phyloP scores from a whole-genome alignment of 2,888 invertebrate species.

The Oxytorus armatus region DNA sequence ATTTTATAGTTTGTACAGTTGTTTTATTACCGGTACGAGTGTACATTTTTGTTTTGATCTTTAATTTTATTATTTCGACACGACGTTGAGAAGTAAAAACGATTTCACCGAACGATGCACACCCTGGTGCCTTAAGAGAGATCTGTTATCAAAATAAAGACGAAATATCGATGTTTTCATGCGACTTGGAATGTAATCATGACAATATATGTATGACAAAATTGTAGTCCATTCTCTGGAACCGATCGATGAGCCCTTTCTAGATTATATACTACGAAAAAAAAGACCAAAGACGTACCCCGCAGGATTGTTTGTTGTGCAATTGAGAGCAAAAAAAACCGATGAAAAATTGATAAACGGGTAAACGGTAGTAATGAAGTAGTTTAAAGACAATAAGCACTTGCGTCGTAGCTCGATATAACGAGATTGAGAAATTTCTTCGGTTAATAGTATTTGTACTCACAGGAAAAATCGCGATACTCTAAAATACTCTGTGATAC shows the following conservation, averaged over 20 bases:
- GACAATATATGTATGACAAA: slow-evolving; percentile 8
- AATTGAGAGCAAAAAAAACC: not conserved
- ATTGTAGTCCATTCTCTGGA: not conserved
- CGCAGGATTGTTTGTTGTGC: not conserved
- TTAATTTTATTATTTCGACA: not conserved
- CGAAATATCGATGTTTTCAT: slow-evolving; percentile 11
- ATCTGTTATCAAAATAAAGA: slow-evolving; percentile 53
- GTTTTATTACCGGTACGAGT: slow-evolving; percentile 5
- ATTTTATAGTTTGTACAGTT: slow-evolving; percentile 28
- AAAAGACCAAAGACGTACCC: slow-evolving; percentile 22
- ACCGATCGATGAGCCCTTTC: not conserved
- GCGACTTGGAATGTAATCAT: slow-evolving; percentile 24
- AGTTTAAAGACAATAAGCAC: slow-evolving; percentile 50
- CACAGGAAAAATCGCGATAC: not conserved
- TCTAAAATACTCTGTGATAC: slow-evolving; percentile 43
- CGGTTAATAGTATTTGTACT: not conserved
- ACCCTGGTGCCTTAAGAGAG: slow-evolving; percentile 57
- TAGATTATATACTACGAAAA: not conserved
- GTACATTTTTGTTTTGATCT: not conserved
- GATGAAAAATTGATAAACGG: slow-evolving; percentile 22
- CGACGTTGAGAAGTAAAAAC: slow-evolving; percentile 1
- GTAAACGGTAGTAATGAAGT: not conserved
- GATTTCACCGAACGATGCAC: slow-evolving; percentile 25
- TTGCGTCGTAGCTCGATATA: slow-evolving; percentile 6
- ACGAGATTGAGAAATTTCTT: not conserved